phyloP scores from a whole-genome alignment of 2,113 vertebrate species.

The Vombatus ursinus region DNA sequence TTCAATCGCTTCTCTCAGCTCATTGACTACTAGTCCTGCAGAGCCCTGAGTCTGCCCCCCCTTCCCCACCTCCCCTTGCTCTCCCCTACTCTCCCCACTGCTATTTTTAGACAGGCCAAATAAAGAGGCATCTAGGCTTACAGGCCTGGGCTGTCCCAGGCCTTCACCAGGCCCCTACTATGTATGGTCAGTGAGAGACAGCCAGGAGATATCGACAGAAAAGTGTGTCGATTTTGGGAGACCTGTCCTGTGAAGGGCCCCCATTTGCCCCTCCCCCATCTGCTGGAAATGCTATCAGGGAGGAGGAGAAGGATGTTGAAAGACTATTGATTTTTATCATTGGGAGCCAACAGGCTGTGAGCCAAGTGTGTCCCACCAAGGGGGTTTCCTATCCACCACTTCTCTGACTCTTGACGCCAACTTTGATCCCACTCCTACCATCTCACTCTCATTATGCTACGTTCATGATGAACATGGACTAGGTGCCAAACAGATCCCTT shows the following conservation, averaged over 20 bases:
- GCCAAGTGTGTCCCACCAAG: constrained; percentile 64
- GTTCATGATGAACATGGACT: background rate
- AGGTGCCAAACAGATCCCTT: background rate
- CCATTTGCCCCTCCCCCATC: rapidly evolving
- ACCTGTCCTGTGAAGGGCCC: constrained; percentile 29
- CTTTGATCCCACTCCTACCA: background rate
- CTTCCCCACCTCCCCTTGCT: constrained; percentile 58
- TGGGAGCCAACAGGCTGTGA: constrained; percentile 77
- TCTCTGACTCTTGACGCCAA: rapidly evolving
- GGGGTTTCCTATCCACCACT: background rate
- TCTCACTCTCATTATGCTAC: background rate
- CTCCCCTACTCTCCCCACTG: constrained; percentile 45
- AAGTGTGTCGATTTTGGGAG: constrained; percentile 14
- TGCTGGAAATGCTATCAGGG: background rate
- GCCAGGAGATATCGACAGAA: background rate
- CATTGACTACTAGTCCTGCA: constrained; percentile 82
- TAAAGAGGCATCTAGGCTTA: constrained; percentile 83
- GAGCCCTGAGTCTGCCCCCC: constrained; percentile 77
- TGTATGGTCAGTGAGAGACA: constrained; percentile 75
- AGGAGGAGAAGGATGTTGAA: constrained; percentile 50
- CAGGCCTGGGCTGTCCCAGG: constrained; percentile 45
- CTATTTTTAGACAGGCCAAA: constrained; percentile 91
- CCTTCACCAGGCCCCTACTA: constrained; percentile 75
- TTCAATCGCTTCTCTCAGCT: constrained; percentile 80
- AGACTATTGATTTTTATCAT: constrained; percentile 80